Conservation (phyloP, 2,888 invertebrate species). For the Odontomyia ornata region DNA sequence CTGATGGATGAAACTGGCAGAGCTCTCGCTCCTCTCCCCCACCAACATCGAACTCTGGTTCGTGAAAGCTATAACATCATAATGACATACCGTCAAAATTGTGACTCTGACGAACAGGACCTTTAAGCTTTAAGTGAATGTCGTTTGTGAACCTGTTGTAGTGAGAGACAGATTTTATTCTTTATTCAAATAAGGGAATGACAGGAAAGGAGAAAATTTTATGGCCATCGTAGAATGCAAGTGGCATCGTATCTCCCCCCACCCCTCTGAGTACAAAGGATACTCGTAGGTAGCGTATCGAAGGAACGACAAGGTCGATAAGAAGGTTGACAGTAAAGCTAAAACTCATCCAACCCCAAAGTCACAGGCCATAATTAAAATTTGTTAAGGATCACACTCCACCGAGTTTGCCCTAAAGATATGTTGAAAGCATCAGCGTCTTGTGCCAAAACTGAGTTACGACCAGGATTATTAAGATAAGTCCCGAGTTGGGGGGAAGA, state of each 20-base stretch:
- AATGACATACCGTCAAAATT: constrained; percentile 42
- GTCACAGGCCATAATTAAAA: constrained; percentile 47
- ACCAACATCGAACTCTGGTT: neutral
- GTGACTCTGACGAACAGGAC: constrained; percentile 31
- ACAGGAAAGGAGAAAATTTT: neutral
- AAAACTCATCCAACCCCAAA: constrained; percentile 32
- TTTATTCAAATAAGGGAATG: neutral
- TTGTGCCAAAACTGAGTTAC: constrained; percentile 6
- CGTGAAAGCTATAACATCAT: constrained; percentile 38
- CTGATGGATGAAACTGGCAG: neutral
- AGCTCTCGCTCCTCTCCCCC: neutral
- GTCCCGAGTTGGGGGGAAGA: neutral
- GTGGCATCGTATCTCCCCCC: neutral
- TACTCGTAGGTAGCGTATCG: neutral
- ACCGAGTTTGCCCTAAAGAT: constrained; percentile 1
- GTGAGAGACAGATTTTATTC: constrained; percentile 13
- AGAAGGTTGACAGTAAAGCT: constrained; percentile 29
- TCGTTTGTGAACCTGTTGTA: neutral
- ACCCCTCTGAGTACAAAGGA: neutral
- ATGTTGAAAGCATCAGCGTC: neutral
- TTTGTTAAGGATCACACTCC: constrained; percentile 47
- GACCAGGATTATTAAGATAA: constrained; percentile 10
- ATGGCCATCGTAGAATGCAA: neutral
- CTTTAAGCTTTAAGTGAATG: constrained; percentile 35
- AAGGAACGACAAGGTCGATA: neutral